These are phyloP conservation scores for Brassicogethes aeneus DNA, from an alignment of 2,888 invertebrate species.

Conservation along the genomic window DNA sequence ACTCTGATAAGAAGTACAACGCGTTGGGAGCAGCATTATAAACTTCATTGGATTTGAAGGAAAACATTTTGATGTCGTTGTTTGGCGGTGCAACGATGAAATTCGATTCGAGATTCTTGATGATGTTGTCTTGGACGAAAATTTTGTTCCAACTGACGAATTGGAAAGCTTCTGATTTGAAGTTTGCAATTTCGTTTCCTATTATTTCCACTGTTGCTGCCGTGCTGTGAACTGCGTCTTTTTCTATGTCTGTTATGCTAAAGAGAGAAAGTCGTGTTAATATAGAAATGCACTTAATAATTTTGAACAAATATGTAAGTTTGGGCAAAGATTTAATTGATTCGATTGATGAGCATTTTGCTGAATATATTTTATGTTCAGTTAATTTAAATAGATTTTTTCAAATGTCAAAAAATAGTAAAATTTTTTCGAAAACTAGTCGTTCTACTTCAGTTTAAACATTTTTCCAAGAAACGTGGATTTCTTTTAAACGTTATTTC, in stretches of 20 bases:
- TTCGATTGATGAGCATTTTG: too few relatives aligned
- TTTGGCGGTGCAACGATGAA: constrained; percentile 35
- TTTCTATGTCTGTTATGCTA: constrained; percentile 53
- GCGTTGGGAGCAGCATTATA: constrained; percentile 45
- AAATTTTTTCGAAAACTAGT: too few relatives aligned
- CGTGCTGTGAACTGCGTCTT: constrained; percentile 55
- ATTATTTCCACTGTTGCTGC: constrained; percentile 51
- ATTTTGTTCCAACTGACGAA: constrained; percentile 59
- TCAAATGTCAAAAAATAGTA: too few relatives aligned
- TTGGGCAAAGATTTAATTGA: too few relatives aligned
- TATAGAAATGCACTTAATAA: too few relatives aligned
- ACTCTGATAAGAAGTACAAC: constrained; percentile 50
- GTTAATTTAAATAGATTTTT: too few relatives aligned
- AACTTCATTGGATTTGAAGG: constrained; percentile 50
- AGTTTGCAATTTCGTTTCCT: constrained; percentile 51
- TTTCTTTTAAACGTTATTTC: too few relatives aligned
- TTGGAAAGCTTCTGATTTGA: constrained; percentile 51
- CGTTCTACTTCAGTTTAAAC: too few relatives aligned
- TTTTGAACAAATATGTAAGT: too few relatives aligned
- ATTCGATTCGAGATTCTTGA: constrained; percentile 45
- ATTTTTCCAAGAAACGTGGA: too few relatives aligned
- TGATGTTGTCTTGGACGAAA: constrained; percentile 54
- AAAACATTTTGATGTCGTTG: constrained; percentile 36
- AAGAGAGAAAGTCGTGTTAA: constrained; percentile 31
- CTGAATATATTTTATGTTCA: too few relatives aligned